phyloP scores from a whole-genome alignment of 2,113 vertebrate genomes.

The Ondatra zibethicus region DNA sequence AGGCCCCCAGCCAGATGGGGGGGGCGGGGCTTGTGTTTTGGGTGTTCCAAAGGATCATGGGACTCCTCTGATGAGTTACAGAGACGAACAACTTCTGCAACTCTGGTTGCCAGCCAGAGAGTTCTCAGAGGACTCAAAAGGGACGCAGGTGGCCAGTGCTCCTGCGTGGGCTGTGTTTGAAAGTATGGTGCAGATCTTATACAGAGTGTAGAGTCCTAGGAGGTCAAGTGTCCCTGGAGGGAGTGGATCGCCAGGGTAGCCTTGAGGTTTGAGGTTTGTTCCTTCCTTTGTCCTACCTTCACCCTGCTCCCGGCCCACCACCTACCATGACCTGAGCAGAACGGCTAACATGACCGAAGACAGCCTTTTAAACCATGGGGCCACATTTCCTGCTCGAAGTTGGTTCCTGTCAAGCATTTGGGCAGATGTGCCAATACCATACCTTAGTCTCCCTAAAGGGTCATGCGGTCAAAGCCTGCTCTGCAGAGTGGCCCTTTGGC shows the following conservation, averaged over 20 bases:
- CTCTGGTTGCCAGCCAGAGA: neutral
- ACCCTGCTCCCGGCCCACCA: neutral
- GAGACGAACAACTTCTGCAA: neutral
- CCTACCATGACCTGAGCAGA: neutral
- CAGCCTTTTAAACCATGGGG: neutral
- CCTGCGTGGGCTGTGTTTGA: neutral
- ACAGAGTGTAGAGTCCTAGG: no score
- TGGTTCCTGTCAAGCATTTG: neutral
- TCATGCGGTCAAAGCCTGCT: neutral
- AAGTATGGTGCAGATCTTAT: neutral
- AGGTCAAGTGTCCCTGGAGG: no score
- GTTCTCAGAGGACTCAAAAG: neutral
- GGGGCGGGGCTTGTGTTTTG: neutral
- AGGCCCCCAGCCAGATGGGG: neutral
- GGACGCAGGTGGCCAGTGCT: neutral
- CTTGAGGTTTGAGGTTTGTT: neutral
- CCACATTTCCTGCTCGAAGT: no score
- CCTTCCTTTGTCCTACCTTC: neutral
- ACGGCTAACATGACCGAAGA: neutral
- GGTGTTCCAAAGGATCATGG: neutral
- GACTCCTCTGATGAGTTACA: neutral
- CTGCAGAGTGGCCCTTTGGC: accelerated
- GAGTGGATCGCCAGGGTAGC: neutral
- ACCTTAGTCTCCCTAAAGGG: neutral
- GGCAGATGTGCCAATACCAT: accelerated